These are phyloP conservation scores for Sorex araneus DNA, from an alignment of 2,113 vertebrate species.

Conservation along the genomic window DNA sequence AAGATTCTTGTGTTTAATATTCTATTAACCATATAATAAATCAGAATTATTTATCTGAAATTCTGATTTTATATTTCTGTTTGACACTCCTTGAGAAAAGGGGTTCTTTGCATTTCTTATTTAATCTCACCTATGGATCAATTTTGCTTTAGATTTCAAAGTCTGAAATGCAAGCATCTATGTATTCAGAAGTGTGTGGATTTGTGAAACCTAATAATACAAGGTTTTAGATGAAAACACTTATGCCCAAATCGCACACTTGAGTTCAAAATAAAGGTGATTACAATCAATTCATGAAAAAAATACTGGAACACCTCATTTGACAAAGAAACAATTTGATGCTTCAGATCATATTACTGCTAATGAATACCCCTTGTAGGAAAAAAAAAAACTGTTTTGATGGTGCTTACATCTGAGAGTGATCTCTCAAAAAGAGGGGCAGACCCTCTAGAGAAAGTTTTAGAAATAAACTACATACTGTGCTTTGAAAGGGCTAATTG, in stretches of 20 bases:
- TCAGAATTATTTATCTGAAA: not conserved
- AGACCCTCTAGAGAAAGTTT: slow-evolving; percentile 20
- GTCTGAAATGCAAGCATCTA: not conserved
- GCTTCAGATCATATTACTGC: not conserved
- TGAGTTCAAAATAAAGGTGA: slow-evolving; percentile 65
- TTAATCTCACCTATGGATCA: rapidly evolving
- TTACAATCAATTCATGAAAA: slow-evolving; percentile 48
- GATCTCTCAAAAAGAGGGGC: not conserved
- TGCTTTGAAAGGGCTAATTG: slow-evolving; percentile 59
- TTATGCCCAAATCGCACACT: slow-evolving; percentile 52
- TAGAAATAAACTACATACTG: not conserved
- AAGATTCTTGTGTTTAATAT: not conserved
- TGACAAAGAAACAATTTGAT: not conserved
- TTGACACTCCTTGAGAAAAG: not conserved
- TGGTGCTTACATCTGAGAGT: not conserved
- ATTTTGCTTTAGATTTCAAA: not conserved
- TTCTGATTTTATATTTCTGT: not conserved
- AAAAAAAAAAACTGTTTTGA: not conserved
- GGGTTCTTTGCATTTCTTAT: not conserved
- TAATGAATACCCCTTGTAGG: not conserved
- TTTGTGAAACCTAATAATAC: not conserved
- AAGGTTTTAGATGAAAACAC: slow-evolving; percentile 50
- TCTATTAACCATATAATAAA: no score
- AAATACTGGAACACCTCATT: not conserved
- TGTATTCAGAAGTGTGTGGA: not conserved